Evolutionary conservation across 2,888 invertebrate species (phyloP).

Genomic region (Lasius fuliginosus): DNA sequence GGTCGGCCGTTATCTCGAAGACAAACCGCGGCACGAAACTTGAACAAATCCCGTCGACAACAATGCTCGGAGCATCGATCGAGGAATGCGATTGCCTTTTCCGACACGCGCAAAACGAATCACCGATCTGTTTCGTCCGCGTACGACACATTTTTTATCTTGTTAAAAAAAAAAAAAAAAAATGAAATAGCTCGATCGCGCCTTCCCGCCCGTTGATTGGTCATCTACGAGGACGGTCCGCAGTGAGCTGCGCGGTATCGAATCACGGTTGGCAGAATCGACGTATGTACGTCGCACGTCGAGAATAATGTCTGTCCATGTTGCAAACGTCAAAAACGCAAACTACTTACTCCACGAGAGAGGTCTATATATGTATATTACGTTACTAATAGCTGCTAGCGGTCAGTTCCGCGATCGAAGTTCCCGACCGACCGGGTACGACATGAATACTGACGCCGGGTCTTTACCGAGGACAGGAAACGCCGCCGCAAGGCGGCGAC

Average conservation of each 20-base stretch:
- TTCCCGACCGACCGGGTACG: not conserved
- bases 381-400: not conserved
- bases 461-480: slow-evolving; percentile 32
- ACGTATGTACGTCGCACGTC: not conserved
- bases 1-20: slow-evolving; percentile 71
- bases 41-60: slow-evolving; percentile 21
- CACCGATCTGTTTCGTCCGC: not conserved
- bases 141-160: not conserved
- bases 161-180: no score
- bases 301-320: not conserved
- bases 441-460: slow-evolving; percentile 16
- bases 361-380: no score
- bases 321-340: not conserved
- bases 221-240: not conserved
- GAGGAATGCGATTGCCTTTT: slow-evolving; percentile 34
- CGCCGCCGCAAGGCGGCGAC: slow-evolving; percentile 3
- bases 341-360: not conserved
- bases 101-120: slow-evolving; percentile 2
- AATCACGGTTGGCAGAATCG: slow-evolving; percentile 20
- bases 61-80: slow-evolving; percentile 55
- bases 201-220: slow-evolving; percentile 17
- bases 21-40: slow-evolving; percentile 58
- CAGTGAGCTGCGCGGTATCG: not conserved
- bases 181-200: not conserved
- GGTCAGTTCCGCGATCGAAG: not conserved